Percentiles rank a stretch among this genome's conserved stretches.
Evolutionary conservation across 2,888 invertebrate species (phyloP).

Genomic region (Ligdia adustata): DNA sequence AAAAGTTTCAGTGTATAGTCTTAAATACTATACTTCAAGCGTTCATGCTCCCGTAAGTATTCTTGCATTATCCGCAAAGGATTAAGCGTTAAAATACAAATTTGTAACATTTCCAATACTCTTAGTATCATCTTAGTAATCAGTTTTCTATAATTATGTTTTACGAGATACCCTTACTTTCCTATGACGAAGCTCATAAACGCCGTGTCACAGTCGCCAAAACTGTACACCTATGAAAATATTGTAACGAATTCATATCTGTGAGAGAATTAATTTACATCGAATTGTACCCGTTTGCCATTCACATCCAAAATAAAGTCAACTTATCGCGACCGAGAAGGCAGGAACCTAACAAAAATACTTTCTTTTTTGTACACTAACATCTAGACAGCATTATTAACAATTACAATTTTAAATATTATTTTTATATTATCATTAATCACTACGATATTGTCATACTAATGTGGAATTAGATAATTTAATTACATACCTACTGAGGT

Average conservation of each 20-base stretch:
- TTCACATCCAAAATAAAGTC: conserved; percentile 23
- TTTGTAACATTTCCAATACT: conserved; percentile 82
- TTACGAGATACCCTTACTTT: conserved; percentile 76
- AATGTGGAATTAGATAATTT: conserved; percentile 60
- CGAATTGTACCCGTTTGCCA: conserved; percentile 28
- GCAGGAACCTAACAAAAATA: conserved; percentile 50
- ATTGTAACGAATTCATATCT: conserved; percentile 59
- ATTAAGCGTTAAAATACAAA: conserved; percentile 68
- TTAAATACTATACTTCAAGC: conserved; percentile 32
- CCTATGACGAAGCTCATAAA: conserved; percentile 80
- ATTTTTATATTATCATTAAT: conserved; percentile 54
- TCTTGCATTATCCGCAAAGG: conserved; percentile 42
- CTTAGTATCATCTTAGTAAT: conserved; percentile 77
- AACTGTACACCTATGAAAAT: conserved; percentile 60
- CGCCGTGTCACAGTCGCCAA: conserved; percentile 67
- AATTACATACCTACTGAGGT: conserved; percentile 38
- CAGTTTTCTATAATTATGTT: conserved; percentile 70
- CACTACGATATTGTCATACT: conserved; percentile 76
- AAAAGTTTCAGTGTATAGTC: conserved; percentile 38
- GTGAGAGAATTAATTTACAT: conserved; percentile 36
- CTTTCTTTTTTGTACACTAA: conserved; percentile 55
- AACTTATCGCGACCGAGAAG: conserved; percentile 39
- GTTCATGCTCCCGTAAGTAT: conserved; percentile 28
- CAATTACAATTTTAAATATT: conserved; percentile 61
- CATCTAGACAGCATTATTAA: conserved; percentile 64